Conservation (phyloP, 2,113 vertebrate species). For the Eretmochelys imbricata region DNA sequence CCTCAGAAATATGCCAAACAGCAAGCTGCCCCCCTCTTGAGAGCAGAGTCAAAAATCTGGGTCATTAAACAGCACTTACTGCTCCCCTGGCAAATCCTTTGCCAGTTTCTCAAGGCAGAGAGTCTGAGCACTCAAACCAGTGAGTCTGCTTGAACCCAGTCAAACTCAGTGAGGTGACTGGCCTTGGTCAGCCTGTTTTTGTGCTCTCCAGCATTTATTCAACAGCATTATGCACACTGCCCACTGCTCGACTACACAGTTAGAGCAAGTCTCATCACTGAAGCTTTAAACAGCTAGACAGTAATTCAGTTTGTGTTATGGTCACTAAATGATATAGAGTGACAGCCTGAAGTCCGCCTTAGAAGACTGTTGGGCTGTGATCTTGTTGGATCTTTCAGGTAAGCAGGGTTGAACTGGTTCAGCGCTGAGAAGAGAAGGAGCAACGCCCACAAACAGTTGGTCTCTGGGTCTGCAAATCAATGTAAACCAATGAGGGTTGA, state of each 20-base stretch:
- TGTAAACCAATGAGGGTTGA: not conserved
- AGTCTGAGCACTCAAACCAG: not conserved
- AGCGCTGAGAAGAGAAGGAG: fast-evolving
- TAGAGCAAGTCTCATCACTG: too few relatives aligned
- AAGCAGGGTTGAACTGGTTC: too few relatives aligned
- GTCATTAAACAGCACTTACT: not conserved
- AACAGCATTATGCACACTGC: not conserved
- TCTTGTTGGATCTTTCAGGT: not conserved
- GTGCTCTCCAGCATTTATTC: not conserved
- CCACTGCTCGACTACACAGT: not conserved
- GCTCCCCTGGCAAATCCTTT: not conserved
- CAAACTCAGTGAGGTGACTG: not conserved
- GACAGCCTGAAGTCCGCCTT: not conserved
- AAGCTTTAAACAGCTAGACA: not conserved
- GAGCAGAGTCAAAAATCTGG: fast-evolving
- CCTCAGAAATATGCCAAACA: not conserved
- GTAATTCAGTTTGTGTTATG: not conserved
- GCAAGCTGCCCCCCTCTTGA: not conserved
- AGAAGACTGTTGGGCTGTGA: not conserved
- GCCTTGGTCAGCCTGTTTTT: not conserved
- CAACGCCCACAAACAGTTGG: not conserved
- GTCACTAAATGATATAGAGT: not conserved
- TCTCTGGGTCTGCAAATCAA: not conserved
- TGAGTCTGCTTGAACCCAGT: fast-evolving
- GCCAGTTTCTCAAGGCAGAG: not conserved